phyloP scores from a whole-genome alignment of 1,140 invertebrate species.

The Drosophila azteca region DNA sequence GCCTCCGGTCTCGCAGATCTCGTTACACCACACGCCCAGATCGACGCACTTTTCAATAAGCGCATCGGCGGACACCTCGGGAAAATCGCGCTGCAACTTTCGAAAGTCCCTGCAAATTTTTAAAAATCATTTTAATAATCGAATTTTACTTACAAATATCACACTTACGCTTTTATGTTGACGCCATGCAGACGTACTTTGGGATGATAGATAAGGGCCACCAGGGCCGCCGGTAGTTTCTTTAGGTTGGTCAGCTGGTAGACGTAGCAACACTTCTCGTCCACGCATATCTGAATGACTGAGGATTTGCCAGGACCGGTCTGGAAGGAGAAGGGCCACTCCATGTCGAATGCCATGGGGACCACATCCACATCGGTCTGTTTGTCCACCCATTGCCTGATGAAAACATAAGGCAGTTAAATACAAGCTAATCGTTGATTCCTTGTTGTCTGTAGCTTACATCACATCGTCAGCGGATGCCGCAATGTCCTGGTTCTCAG shows the following conservation, averaged over 20 bases:
- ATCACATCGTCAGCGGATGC: conserved; percentile 85
- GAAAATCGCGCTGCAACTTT: conserved; percentile 87
- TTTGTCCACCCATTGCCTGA: no score
- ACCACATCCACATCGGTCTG: no score
- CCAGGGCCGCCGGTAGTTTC: conserved; percentile 85
- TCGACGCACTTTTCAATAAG: conserved; percentile 87
- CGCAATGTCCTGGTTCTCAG: conserved; percentile 85
- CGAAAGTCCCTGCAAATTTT: no score
- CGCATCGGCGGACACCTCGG: conserved; percentile 85
- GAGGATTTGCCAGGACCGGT: no score
- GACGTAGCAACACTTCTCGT: conserved; percentile 85
- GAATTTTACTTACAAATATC: background rate
- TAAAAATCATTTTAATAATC: background rate
- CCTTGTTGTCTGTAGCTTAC: conserved; percentile 73
- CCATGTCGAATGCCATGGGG: conserved; percentile 87
- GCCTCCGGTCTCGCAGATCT: no score
- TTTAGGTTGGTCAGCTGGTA: conserved; percentile 86
- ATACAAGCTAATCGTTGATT: background rate
- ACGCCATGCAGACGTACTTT: conserved; percentile 86
- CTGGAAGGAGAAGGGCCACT: conserved; percentile 87
- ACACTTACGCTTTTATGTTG: conserved; percentile 87
- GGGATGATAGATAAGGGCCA: no score
- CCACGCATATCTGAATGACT: no score
- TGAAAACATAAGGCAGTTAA: no score
- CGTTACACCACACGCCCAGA: conserved; percentile 85